Base-by-base conservation (phyloP, 2,888 invertebrate species). In the Eumacrocentrus americanus region DNA sequence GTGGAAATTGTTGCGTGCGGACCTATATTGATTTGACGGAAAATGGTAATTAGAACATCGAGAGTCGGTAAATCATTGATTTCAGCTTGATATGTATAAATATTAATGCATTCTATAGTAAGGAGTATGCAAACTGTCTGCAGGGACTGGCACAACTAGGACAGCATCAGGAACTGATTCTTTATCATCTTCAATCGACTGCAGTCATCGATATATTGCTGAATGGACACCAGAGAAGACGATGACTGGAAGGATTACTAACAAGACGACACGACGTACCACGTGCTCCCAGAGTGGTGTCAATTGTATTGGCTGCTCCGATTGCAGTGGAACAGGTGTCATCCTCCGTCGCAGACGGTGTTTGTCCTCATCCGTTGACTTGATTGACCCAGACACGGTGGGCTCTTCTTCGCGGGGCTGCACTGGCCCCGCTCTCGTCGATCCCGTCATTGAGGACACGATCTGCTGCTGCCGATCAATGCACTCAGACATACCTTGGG, bases 241-340 rank as follows among this genome's bases (percentile, higher is more conserved):
- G n/a, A n/a, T n/a, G n/a, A n/a, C n/a, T 37, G 37, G n/a, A 37
- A 6, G n/a, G 2, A 42, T 42, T 18, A 18, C 16, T 42, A 22
- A 7, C 11, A 12, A 14, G 20, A 38, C n/a, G 16, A 23, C n/a
- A 16, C 14, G 14, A 60, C 75, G 37, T 59, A 79, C 85, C 69
- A 92, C 88, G 75, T 91, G 87, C 81, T 92, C 91, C 92, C 92
- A 92, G 6, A 92, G 82, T 52, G 91, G 89, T 46, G 91, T 91
- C 61, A 92, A 84, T 65, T 85, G 88, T 58, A 83, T 78, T 2
- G 80, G 73, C 59, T 78, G 79, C 5, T 76, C 75, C 52, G 70
- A 66, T 25, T 70, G 58, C 29, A 75, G 69, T 66, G 70, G 62
- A 67, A 66, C 65, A 62, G 74, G 70, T 55, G 74, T 74, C 75